Base-by-base conservation (phyloP, 2,888 invertebrate species). In the Agriopis marginaria region DNA sequence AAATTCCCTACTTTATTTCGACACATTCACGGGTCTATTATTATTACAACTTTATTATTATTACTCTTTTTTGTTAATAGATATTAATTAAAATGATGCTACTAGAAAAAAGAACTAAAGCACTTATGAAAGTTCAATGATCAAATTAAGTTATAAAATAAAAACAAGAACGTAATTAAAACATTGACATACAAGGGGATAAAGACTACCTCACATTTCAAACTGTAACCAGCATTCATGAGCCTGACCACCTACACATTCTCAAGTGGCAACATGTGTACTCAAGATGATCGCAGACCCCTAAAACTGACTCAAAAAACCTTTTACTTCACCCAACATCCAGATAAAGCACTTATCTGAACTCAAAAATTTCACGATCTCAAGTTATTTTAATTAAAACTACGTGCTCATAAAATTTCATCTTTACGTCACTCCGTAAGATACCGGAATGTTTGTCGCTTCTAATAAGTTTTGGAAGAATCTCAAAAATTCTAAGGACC, bases 231-330 rank as follows among this genome's bases (percentile, higher is more conserved):
- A 47, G 49, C 62, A 62, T 58, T 62, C 56, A 65, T 58, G 39
- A 17, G n/a, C 53, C 32, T 42, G 58, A 23, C 63, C 40, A n/a
- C 51, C 45, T 58, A 70, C 66, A 59, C 61, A 59, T 69, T 71
- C 71, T 79, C 72, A 78, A 81, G 79, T 77, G 75, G 74, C 32
- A 76, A 79, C 84, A 85, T 78, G 68, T 85, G 85, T 79, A 68
- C 56, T 66, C 77, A 81, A 77, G 66, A 78, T 81, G 79, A 79
- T 78, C 74, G 68, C 50, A 61, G 53, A 56, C 59, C 74, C 60
- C 66, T 65, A 74, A 60, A 68, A 72, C 71, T 55, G 50, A 69
- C 63, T 65, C 67, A 67, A 73, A 78, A 74, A 73, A 66, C 63
- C 66, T 65, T 55, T 63, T 39, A 44, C 64, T 63, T 55, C 55